These are phyloP conservation scores for Anser cygnoides DNA, from an alignment of 2,113 vertebrate genomes.

Conservation along the genomic window DNA sequence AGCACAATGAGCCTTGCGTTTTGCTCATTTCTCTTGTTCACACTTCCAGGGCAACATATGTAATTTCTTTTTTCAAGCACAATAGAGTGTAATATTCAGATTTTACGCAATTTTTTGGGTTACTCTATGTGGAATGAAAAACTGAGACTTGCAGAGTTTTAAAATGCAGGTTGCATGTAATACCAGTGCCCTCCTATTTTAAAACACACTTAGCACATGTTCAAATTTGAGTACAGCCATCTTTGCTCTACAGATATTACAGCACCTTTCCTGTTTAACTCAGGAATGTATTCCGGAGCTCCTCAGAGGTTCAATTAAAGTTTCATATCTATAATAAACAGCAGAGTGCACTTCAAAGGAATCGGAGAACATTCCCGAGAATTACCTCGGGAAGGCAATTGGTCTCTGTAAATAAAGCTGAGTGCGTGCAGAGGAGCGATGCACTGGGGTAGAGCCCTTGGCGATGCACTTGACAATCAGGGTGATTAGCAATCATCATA, in stretches of 20 bases:
- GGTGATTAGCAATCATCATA: not conserved
- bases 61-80: not conserved
- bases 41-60: not conserved
- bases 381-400: not conserved
- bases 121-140: not conserved
- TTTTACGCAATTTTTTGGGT: not conserved
- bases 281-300: not conserved
- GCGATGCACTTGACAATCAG: not conserved
- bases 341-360: slow-evolving; percentile 19
- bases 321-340: slow-evolving; percentile 31
- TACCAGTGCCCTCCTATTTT: not conserved
- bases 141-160: not conserved
- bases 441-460: not conserved
- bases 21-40: not conserved
- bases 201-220: not conserved
- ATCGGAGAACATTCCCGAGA: not conserved
- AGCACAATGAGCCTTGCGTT: not conserved
- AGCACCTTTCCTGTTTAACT: not conserved
- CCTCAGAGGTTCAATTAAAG: slow-evolving; percentile 13
- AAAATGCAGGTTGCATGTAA: not conserved
- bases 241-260: not conserved
- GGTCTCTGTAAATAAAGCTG: not conserved
- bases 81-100: not conserved
- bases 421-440: not conserved
- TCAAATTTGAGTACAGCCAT: not conserved